Evolutionary conservation across 2,113 vertebrate genomes (phyloP), one percentile per base, ranked within the genome.

Genomic region (Melanerpes formicivorus): DNA sequence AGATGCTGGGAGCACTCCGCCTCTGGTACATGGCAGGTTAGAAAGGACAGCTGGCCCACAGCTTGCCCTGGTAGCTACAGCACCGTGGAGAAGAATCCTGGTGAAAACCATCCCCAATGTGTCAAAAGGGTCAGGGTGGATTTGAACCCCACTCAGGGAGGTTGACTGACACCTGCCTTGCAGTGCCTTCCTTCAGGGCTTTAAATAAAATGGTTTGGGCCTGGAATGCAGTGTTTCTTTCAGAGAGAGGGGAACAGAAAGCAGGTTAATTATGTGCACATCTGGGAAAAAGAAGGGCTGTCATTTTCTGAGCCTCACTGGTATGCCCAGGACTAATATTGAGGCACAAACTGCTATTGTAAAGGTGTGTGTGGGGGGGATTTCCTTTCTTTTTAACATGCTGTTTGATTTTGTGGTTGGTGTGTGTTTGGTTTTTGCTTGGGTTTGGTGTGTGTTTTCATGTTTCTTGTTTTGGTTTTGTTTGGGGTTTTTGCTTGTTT

Each of bases 71-170:
- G 34, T 37, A 18, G 37, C 4, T 6, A 2, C 16, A 14, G 69
- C 67, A 2, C 15, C 3, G 2, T 0, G 17, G 19, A 0, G 3
- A 6, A 7, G 23, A 34, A 4, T 5, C 3, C 7, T 27, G 48
- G 13, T 11, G 18, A 15, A 40, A 70, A 0, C 58, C 6, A 4
- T 7, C 27, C 32, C 69, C 2, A 3, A 1, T 2, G 58, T 7
- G 18, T 37, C 18, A 3, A 1, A 7, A 40, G 55, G 18, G 11
- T n/a, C 27, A 1, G 30, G n/a, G 2, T 3, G 59, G 22, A 0
- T 55, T 9, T 3, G 46, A 11, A 3, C 22, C 0, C 0, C 2
- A 0, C 18, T 2, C 4, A 21, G n/a, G n/a, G 40, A 27, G 27
- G n/a, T 1, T 64, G 21, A 4, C 5, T 8, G 56, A 7, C 11